Base-by-base conservation (phyloP, 2,113 vertebrate species). In the Copsychus sechellarum region DNA sequence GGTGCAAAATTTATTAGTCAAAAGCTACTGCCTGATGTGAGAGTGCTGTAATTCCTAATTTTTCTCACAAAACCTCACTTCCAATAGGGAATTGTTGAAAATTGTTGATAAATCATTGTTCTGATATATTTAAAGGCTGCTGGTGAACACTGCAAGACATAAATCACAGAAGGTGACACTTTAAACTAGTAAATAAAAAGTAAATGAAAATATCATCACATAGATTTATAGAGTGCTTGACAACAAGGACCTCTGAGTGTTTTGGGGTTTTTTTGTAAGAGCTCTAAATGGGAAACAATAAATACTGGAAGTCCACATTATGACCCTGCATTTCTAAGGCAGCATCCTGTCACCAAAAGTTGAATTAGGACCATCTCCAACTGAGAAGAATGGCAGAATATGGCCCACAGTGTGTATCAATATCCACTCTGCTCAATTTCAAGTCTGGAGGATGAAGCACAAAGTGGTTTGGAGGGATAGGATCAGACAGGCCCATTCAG, bases 161-260 rank as follows among this genome's bases (percentile, higher is more conserved):
- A 90, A 94, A 88, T 94, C 83, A 90, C 13, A 81, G 76, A 92
- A 92, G 64, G 60, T 81, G 76, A 53, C 60, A 81, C 50, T 92
- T 91, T 86, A 92, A 88, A 86, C 90, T 60, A 84, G 67, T 88
- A 96, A 92, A 96, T 96, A 92, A 88, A 88, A 97, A 94, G 60
- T 88, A 96, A 90, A 93, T 78, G 40, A 96, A 96, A 92, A 92
- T 64, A 95, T 42, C 78, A 90, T 61, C 84, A 77, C 64, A 61
- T 45, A 71, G 64, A 88, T 93, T 94, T 93, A 95, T 73, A 69
- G 51, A 43, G 56, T 79, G 36, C 93, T 88, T 93, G 72, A 84
- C 87, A 94, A 83, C 50, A 88, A 86, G 82, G 58, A 90, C 38
- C 60, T 83, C 24, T 58, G 64, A 93, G 43, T 48, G 48, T 60